Evolutionary conservation across 2,113 vertebrate genomes (phyloP).

Genomic region (Apus apus): DNA sequence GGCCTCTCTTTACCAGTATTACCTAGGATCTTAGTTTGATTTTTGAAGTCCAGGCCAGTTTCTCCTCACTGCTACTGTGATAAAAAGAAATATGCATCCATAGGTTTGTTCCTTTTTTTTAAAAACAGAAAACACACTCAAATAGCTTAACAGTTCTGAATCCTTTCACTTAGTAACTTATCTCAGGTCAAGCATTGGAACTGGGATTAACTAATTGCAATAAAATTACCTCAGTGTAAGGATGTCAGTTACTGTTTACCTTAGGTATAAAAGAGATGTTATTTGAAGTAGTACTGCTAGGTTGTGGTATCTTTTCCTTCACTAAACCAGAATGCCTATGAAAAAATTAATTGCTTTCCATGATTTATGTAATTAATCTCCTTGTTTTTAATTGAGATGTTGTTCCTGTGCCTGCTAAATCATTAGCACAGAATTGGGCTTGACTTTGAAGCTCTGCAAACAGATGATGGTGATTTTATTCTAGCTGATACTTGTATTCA

Average conservation of each 20-base stretch:
- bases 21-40: neutral
- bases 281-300: neutral
- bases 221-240: neutral
- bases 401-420: slow-evolving; percentile 40
- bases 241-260: neutral
- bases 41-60: slow-evolving; percentile 1
- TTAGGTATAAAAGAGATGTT: neutral
- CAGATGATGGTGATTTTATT: neutral
- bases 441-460: slow-evolving; percentile 25
- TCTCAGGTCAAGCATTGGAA: neutral
- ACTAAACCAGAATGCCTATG: neutral
- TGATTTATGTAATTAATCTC: slow-evolving; percentile 42
- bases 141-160: neutral
- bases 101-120: neutral
- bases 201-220: neutral
- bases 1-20: neutral
- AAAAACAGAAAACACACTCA: neutral
- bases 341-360: slow-evolving; percentile 27
- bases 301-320: neutral
- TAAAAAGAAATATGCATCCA: neutral
- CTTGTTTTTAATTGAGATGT: slow-evolving; percentile 52
- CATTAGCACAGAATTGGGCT: slow-evolving; percentile 35
- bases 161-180: neutral
- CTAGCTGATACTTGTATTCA: neutral
- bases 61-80: neutral